These are phyloP conservation scores for Prosopocoilus inquinatus DNA, from an alignment of 2,888 invertebrate genomes.

Conservation along the genomic window DNA sequence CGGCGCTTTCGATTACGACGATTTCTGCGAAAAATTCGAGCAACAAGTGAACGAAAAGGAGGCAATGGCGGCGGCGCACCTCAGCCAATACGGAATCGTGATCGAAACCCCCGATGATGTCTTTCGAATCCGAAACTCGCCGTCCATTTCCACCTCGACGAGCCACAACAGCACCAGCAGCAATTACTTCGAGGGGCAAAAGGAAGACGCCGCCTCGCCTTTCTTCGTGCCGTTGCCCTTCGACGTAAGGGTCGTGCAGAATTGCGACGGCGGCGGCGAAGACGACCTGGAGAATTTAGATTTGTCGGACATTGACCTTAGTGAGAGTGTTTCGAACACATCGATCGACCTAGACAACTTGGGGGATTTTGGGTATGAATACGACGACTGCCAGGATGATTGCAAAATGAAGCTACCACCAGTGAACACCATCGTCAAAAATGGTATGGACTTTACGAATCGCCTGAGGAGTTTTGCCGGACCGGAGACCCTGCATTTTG, in stretches of 20 bases:
- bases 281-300: conserved; percentile 29
- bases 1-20: conserved; percentile 46
- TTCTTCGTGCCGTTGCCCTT: conserved; percentile 37
- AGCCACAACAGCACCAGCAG: conserved; percentile 8
- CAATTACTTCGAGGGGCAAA: conserved; percentile 2
- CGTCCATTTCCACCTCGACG: conserved; percentile 11
- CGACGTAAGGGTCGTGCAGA: not conserved
- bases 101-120: not conserved
- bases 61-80: not conserved
- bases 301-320: conserved; percentile 38
- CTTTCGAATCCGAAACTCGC: conserved; percentile 3
- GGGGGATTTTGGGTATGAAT: conserved; percentile 29
- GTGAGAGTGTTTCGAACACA: conserved; percentile 37
- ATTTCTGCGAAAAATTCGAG: conserved; percentile 43
- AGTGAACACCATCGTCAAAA: conserved; percentile 34
- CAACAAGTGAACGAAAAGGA: conserved; percentile 24
- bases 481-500: conserved; percentile 26
- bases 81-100: not conserved
- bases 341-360: conserved; percentile 37
- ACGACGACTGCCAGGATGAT: conserved; percentile 28
- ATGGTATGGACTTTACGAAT: conserved; percentile 39
- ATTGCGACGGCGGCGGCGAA: not conserved
- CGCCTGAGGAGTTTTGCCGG: conserved; percentile 39
- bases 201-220: conserved; percentile 18
- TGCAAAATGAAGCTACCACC: conserved; percentile 33